Conservation (phyloP, 92 coral and sea anemone species). For the Actinostola sp. region DNA sequence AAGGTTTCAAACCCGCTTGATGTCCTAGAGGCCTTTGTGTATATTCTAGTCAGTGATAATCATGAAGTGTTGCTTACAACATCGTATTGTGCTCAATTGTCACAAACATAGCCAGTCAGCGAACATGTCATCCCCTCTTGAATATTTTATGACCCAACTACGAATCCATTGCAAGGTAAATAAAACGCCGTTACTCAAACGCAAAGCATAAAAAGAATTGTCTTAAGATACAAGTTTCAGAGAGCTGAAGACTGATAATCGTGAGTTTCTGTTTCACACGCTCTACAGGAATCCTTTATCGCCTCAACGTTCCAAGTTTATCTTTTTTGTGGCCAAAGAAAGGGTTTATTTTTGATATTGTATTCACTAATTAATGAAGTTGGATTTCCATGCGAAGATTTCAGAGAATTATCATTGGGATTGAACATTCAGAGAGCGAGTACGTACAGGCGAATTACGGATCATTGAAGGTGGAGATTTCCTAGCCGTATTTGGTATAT, state of each 20-base stretch:
- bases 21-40: constrained; percentile 19
- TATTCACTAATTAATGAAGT: constrained; percentile 11
- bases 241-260: neutral
- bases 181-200: neutral
- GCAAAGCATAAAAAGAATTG: neutral
- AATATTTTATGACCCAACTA: constrained; percentile 39
- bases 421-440: neutral
- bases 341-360: constrained; percentile 8
- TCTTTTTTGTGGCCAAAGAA: constrained; percentile 4
- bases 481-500: constrained; percentile 5
- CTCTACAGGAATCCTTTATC: neutral
- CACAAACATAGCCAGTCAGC: constrained; percentile 18
- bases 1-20: constrained; percentile 11
- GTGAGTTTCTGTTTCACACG: neutral
- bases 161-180: constrained; percentile 4
- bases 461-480: neutral
- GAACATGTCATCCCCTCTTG: constrained; percentile 4
- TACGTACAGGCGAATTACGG: neutral
- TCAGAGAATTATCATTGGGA: neutral
- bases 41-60: constrained; percentile 9
- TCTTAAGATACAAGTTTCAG: neutral
- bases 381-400: neutral
- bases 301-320: neutral
- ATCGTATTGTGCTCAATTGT: constrained; percentile 30
- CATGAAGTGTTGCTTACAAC: constrained; percentile 14